Conservation (phyloP, 2,888 invertebrate species). For the Acleris emargana region DNA sequence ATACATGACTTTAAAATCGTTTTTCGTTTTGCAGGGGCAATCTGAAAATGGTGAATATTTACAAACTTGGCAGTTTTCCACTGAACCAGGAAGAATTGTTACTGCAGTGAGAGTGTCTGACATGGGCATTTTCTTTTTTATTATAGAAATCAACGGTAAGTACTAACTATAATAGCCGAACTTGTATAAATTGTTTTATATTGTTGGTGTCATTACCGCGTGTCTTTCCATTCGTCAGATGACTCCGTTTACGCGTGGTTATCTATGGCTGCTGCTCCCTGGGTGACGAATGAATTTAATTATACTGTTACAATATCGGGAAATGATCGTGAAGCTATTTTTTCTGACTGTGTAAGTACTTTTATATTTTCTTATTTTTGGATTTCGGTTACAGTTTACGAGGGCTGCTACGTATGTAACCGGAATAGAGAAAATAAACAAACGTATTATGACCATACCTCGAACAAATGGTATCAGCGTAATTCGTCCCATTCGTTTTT, state of each 20-base stretch:
- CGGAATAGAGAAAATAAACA: too few relatives aligned
- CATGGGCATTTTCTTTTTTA: slow-evolving; percentile 77
- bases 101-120: slow-evolving; percentile 72
- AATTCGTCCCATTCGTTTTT: too few relatives aligned
- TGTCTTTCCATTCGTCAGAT: slow-evolving; percentile 50
- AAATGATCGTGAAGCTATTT: slow-evolving; percentile 77
- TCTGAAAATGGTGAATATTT: slow-evolving; percentile 74
- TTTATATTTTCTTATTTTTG: not conserved
- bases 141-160: slow-evolving; percentile 74
- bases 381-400: too few relatives aligned
- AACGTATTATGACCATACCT: too few relatives aligned
- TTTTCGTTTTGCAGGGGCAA: slow-evolving; percentile 59
- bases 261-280: slow-evolving; percentile 72
- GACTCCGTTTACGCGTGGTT: slow-evolving; percentile 68
- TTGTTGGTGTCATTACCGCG: too few relatives aligned
- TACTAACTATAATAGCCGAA: slow-evolving; percentile 19
- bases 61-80: slow-evolving; percentile 77
- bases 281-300: slow-evolving; percentile 69
- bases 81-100: slow-evolving; percentile 68
- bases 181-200: not conserved
- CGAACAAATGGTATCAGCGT: too few relatives aligned
- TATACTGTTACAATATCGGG: slow-evolving; percentile 76
- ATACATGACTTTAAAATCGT: not conserved
- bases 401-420: too few relatives aligned
- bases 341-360: slow-evolving; percentile 71